Evolutionary conservation across 2,797 vertebrate genomes (phyloP).

Genomic region (Myotis myotis): DNA sequence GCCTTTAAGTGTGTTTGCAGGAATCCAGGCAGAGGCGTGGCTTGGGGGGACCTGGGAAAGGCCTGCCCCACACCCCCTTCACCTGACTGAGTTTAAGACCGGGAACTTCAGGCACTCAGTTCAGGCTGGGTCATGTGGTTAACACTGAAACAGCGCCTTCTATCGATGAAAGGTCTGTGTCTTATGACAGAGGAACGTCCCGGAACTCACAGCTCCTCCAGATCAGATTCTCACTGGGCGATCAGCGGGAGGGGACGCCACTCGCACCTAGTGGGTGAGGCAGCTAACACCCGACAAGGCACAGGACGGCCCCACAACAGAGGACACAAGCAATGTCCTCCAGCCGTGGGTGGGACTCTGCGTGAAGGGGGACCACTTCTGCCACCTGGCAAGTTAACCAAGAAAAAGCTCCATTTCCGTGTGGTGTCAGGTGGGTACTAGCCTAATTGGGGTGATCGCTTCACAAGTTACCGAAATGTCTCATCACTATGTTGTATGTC

Average conservation of each 20-base stretch:
- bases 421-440: too few relatives aligned
- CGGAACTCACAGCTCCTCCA: background rate
- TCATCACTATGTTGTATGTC: background rate
- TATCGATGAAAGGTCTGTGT: background rate
- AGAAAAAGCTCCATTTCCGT: background rate
- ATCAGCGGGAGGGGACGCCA: rapidly evolving
- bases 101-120: background rate
- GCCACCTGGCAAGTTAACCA: background rate
- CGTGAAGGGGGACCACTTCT: background rate
- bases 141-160: background rate
- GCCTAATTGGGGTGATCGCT: background rate
- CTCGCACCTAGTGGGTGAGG: background rate
- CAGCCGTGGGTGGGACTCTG: rapidly evolving
- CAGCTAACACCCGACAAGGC: too few relatives aligned
- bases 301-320: rapidly evolving
- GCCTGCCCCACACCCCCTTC: background rate
- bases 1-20: background rate
- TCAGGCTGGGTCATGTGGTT: background rate
- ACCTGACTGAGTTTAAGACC: background rate
- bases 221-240: background rate
- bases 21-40: background rate
- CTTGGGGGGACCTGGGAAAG: background rate
- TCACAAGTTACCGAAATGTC: background rate
- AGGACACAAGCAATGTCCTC: background rate
- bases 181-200: background rate